Evolutionary conservation across 2,888 invertebrate species (phyloP).

Genomic region (Pediacus dermestoides): DNA sequence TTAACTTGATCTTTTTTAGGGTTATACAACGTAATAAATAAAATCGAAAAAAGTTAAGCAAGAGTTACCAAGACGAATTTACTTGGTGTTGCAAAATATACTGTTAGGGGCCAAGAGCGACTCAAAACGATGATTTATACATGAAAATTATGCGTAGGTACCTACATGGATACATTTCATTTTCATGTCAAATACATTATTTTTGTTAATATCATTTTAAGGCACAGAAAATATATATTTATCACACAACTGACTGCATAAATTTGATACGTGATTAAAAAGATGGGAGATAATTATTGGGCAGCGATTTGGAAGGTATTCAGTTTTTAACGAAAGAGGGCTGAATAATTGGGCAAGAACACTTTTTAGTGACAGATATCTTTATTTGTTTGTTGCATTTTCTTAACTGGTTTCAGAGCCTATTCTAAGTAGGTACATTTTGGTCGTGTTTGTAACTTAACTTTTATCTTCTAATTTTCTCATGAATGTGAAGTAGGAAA

Average conservation of each 20-base stretch:
- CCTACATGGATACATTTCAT: constrained; percentile 29
- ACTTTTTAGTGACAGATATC: too few species aligned
- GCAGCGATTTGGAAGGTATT: not conserved
- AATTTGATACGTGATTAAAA: not conserved
- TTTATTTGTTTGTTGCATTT: too few species aligned
- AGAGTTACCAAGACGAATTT: constrained; percentile 17
- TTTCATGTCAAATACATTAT: constrained; percentile 25
- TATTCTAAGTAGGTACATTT: too few species aligned
- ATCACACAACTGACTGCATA: not conserved
- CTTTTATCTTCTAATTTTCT: not conserved
- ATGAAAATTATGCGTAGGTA: constrained; percentile 25
- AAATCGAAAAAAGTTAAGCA: constrained; percentile 15
- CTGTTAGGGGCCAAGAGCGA: constrained; percentile 18
- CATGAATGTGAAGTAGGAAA: constrained; percentile 6
- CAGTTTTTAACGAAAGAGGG: too few species aligned
- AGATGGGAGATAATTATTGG: not conserved
- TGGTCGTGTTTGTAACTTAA: not conserved
- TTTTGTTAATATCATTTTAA: constrained; percentile 1
- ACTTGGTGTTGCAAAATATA: constrained; percentile 14
- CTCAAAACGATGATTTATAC: constrained; percentile 28
- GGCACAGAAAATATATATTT: not conserved
- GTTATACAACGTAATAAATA: constrained; percentile 23
- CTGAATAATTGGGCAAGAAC: too few species aligned
- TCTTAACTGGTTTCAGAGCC: too few species aligned
- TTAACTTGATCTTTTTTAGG: constrained; percentile 16